Percentiles rank a stretch among this genome's conserved stretches.
Conservation (phyloP, 1,140 invertebrate species). For the Apolygus lucorum region DNA sequence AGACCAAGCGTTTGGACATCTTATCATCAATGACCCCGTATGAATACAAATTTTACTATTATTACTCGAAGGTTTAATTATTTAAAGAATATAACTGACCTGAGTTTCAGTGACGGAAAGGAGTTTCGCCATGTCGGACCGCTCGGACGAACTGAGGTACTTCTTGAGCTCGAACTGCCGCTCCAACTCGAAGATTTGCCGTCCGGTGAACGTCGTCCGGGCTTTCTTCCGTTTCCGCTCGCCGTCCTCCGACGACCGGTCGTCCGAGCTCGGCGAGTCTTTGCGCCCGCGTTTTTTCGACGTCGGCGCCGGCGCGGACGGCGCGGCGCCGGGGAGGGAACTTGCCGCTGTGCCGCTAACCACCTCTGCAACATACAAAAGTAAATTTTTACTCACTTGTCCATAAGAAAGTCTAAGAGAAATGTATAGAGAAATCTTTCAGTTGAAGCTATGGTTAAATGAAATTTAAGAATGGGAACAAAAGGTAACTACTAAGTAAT, state of each 20-base stretch:
- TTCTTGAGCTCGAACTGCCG: conserved; percentile 94
- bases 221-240: conserved; percentile 85
- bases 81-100: no score
- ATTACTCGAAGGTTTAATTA: no score
- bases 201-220: conserved; percentile 85
- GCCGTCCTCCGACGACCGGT: conserved; percentile 42
- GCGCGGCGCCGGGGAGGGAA: conserved; percentile 7
- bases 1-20: no score
- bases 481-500: no score
- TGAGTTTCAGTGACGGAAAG: conserved; percentile 92
- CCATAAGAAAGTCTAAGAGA: no score
- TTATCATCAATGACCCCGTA: no score
- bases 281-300: conserved; percentile 17
- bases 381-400: no score
- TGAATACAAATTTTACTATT: no score
- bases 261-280: conserved; percentile 21
- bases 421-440: no score
- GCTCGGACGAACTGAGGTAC: conserved; percentile 88
- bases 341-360: conserved; percentile 14
- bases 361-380: conserved; percentile 1
- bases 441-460: no score
- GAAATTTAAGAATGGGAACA: no score
- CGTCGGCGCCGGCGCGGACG: not conserved
- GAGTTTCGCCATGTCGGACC: conserved; percentile 86
- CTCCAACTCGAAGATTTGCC: conserved; percentile 93